phyloP scores from a whole-genome alignment of 1,140 invertebrate genomes.

The Dolichoris vasculosae region DNA sequence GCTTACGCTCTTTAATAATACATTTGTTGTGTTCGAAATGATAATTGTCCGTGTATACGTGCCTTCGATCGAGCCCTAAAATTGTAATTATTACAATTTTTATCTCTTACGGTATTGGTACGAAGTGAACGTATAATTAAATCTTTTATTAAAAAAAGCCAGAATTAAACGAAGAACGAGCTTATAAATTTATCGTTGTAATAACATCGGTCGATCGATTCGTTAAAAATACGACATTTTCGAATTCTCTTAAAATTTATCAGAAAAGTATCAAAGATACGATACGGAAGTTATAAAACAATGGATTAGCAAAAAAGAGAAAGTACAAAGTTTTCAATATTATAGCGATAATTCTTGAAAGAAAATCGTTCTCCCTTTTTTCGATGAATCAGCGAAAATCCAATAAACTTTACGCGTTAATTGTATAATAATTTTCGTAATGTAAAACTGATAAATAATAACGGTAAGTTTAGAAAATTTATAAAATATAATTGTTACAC shows the following conservation, averaged over 20 bases:
- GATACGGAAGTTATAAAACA: conserved; percentile 6
- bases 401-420: background rate
- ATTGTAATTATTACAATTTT: background rate
- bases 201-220: background rate
- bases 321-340: background rate
- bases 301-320: background rate
- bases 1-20: no score
- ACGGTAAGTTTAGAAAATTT: no score
- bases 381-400: background rate
- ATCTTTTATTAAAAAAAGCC: background rate
- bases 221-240: background rate
- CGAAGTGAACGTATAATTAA: background rate
- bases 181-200: background rate
- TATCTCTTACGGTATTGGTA: background rate
- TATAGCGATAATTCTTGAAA: background rate
- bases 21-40: no score
- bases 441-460: background rate
- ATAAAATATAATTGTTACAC: no score
- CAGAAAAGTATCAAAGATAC: background rate
- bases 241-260: background rate
- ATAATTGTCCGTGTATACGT: no score
- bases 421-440: background rate
- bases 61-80: background rate
- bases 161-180: background rate
- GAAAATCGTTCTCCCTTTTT: background rate